Evolutionary conservation across 1,140 invertebrate genomes (phyloP), one percentile per base, ranked within the genome.

Genomic region (Drosophila kohkoa): DNA sequence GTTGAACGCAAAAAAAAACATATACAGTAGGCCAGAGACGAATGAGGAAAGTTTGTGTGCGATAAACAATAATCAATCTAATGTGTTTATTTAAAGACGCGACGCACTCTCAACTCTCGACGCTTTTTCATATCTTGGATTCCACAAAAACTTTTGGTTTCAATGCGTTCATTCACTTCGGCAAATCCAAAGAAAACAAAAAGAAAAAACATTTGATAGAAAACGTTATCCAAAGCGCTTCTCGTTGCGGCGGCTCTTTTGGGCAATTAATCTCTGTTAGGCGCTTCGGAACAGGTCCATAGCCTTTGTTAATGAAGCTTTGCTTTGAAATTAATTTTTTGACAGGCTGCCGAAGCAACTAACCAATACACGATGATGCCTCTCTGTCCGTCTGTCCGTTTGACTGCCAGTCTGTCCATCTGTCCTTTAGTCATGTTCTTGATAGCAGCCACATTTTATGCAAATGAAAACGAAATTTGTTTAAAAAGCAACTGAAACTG

Each of bases 91-190:
- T 76, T 79, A 70, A 79, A 75, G 75, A 70, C 66, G 54, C 46
- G 54, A 65, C 78, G 65, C 65, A 88, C 83, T 88, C 73, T 89
- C 77, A 46, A 67, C 52, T 55, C 25, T 32, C 5, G 25, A 5
- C 10, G 38, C 15, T 38, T 55, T 10, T 55, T 41, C 16, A 16
- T 57, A 38, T 20, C 35, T 57, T 57, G 54, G 62, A 71, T 43
- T 46, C 72, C 58, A 16, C 11, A 74, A 25, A 25, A 77, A 88
- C 83, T 88, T 63, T 89, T 89, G 67, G 73, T 88, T 88, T 88
- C 83, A n/a, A 66, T 79, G 80, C 83, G 83, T 88, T 89, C 85
- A 83, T 88, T 88, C 81, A 89, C 80, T 72, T 70, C 68, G 49
- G 11, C 35, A 38, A 32, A 38, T 10, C 11, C 20, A 25, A 25